Percentiles rank a stretch among this genome's conserved stretches.
Evolutionary conservation across 2,113 vertebrate genomes (phyloP).

Genomic region (Scopus umbretta): DNA sequence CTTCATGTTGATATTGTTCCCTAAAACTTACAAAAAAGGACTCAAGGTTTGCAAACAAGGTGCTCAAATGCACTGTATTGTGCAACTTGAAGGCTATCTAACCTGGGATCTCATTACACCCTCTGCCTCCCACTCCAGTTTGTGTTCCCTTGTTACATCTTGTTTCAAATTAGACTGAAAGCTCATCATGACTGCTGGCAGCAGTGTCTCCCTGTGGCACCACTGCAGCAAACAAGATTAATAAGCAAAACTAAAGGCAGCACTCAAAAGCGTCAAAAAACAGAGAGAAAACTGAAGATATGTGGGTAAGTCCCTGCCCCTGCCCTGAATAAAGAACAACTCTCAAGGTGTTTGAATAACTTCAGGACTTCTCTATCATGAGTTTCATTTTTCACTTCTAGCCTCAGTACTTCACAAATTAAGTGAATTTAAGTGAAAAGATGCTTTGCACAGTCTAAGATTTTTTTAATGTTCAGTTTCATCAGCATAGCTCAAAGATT

Average conservation of each 20-base stretch:
- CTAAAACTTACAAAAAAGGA: neutral
- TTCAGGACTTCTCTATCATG: neutral
- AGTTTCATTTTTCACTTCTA: neutral
- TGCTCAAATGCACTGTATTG: neutral
- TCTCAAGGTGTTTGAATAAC: neutral
- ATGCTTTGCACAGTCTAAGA: neutral
- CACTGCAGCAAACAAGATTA: neutral
- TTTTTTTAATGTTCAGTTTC: neutral
- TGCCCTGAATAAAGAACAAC: neutral
- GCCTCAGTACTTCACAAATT: neutral
- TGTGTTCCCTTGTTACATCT: slow-evolving; percentile 40
- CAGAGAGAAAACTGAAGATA: neutral
- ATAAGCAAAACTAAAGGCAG: neutral
- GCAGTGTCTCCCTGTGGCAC: neutral
- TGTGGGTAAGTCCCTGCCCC: neutral
- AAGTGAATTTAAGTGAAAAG: neutral
- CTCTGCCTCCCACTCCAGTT: neutral
- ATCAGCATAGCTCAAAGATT: neutral
- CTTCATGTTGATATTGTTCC: neutral
- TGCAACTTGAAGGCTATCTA: neutral
- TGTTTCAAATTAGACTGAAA: slow-evolving; percentile 47
- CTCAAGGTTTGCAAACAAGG: neutral
- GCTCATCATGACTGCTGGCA: neutral
- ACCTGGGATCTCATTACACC: slow-evolving; percentile 46
- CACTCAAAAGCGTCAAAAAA: neutral